Conservation (phyloP, 2,888 invertebrate species). For the Scaptomyza parva region DNA sequence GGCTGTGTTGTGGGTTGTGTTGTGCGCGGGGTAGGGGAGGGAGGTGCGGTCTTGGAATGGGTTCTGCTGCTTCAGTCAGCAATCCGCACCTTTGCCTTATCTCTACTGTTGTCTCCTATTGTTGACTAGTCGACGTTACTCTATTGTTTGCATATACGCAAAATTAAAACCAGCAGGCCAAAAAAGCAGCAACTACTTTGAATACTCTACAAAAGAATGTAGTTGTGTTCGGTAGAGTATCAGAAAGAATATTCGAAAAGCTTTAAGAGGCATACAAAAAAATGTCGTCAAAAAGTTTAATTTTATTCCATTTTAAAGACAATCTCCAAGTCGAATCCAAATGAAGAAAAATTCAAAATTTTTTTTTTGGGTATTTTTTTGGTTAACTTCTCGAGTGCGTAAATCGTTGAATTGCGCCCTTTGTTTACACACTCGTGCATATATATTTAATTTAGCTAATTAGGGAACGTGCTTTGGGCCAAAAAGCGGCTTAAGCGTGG, state of each 20-base stretch:
- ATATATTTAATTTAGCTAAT: slow-evolving; percentile 83
- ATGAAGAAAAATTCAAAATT: background rate
- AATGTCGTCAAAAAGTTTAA: too few relatives aligned
- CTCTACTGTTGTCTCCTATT: slow-evolving; percentile 50
- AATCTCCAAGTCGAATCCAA: background rate
- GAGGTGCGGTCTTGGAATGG: slow-evolving; percentile 5
- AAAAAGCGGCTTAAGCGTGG: slow-evolving; percentile 62
- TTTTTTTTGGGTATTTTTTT: slow-evolving; percentile 3
- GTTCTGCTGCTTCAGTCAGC: slow-evolving; percentile 25
- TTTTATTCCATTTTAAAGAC: too few relatives aligned
- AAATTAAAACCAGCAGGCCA: slow-evolving; percentile 64
- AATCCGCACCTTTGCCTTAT: slow-evolving; percentile 62
- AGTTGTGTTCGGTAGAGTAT: background rate
- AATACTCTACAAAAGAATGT: slow-evolving; percentile 33
- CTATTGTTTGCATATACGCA: slow-evolving; percentile 77
- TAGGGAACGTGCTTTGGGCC: slow-evolving; percentile 76
- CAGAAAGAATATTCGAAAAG: too few relatives aligned
- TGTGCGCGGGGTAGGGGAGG: too few relatives aligned
- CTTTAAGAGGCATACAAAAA: too few relatives aligned
- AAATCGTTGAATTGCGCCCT: slow-evolving; percentile 44
- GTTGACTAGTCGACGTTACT: slow-evolving; percentile 69
- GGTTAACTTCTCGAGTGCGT: slow-evolving; percentile 43
- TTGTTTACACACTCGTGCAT: slow-evolving; percentile 72
- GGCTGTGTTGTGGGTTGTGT: too few relatives aligned
- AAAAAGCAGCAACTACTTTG: slow-evolving; percentile 43